Evolutionary conservation across 2,888 invertebrate species (phyloP).

Genomic region (Pedicia rivosa): DNA sequence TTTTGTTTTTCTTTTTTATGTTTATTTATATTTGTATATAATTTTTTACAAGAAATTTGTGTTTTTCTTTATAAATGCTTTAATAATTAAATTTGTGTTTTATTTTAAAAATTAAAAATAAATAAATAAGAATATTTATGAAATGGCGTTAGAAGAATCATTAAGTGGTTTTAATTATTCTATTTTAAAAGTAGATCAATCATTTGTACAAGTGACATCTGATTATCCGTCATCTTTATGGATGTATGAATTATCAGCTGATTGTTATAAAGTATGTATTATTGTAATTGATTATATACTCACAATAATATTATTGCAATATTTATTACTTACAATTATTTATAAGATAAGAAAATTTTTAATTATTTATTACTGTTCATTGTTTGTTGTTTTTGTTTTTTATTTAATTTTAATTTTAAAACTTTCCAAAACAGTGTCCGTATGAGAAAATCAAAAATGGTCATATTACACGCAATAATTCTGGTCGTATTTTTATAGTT

Average conservation of each 20-base stretch:
- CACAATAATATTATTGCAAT: too few species aligned
- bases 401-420: slow-evolving; percentile 19
- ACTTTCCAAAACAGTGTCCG: too few species aligned
- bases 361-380: slow-evolving; percentile 5
- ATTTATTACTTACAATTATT: too few species aligned
- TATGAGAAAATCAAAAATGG: slow-evolving; percentile 39
- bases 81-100: too few species aligned
- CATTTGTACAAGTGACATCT: background rate
- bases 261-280: slow-evolving; percentile 55
- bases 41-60: too few species aligned
- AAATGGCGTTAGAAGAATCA: too few species aligned
- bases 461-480: slow-evolving; percentile 22
- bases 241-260: slow-evolving; percentile 49
- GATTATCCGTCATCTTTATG: slow-evolving; percentile 28
- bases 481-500: slow-evolving; percentile 30
- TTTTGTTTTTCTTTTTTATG: too few species aligned
- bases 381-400: slow-evolving; percentile 1
- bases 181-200: background rate
- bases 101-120: too few species aligned
- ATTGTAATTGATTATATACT: too few species aligned
- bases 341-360: background rate
- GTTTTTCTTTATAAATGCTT: too few species aligned
- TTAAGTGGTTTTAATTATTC: background rate
- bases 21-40: too few species aligned
- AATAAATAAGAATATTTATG: background rate